Evolutionary conservation across 2,888 invertebrate species (phyloP).

Genomic region (Noctua comes): DNA sequence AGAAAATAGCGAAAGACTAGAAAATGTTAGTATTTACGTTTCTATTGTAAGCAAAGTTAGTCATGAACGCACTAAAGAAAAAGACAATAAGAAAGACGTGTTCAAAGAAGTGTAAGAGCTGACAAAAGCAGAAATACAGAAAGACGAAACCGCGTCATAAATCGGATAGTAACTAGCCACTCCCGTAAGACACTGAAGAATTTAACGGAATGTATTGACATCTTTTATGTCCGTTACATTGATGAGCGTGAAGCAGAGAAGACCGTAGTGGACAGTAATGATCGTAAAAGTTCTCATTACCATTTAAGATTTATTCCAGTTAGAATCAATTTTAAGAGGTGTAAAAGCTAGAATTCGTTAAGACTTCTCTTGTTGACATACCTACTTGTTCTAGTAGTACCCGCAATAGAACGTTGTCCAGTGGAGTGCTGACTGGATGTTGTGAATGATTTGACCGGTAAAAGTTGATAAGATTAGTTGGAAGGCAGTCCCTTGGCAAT

Average conservation of each 20-base stretch:
- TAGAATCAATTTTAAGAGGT: slow-evolving; percentile 32
- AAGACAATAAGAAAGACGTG: slow-evolving; percentile 71
- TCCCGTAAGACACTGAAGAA: slow-evolving; percentile 74
- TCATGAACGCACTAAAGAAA: slow-evolving; percentile 56
- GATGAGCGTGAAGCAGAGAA: slow-evolving; percentile 80
- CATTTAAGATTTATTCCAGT: slow-evolving; percentile 46
- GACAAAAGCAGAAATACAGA: slow-evolving; percentile 73
- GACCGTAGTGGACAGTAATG: slow-evolving; percentile 60
- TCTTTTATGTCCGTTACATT: slow-evolving; percentile 85
- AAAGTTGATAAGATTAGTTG: slow-evolving; percentile 40
- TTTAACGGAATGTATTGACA: slow-evolving; percentile 80
- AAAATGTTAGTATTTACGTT: slow-evolving; percentile 60
- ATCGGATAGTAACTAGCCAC: slow-evolving; percentile 79
- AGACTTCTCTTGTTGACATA: slow-evolving; percentile 20
- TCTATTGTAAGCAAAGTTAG: slow-evolving; percentile 63
- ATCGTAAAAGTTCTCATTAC: slow-evolving; percentile 62
- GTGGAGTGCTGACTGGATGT: slow-evolving; percentile 21
- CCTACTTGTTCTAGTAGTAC: slow-evolving; percentile 25
- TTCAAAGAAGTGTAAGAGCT: slow-evolving; percentile 64
- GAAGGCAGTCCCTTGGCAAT: slow-evolving; percentile 37
- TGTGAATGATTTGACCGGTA: slow-evolving; percentile 25
- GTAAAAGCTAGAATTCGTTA: slow-evolving; percentile 21
- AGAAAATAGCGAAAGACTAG: slow-evolving; percentile 28
- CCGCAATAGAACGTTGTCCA: slow-evolving; percentile 12
- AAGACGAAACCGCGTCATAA: slow-evolving; percentile 79